Conservation (phyloP, 2,888 invertebrate species). For the Conistra vaccinii region DNA sequence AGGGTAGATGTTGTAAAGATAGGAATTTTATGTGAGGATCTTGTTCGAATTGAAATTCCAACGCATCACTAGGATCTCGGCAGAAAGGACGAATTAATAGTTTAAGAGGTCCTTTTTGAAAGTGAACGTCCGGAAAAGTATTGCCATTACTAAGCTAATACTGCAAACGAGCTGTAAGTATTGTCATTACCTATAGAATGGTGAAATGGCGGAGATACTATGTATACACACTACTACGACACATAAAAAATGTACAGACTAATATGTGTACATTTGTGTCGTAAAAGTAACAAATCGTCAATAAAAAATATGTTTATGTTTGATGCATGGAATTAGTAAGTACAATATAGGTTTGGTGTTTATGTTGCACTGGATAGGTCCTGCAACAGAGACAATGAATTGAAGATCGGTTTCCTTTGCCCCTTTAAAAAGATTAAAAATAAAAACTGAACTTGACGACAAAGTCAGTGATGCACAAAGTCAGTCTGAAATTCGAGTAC, state of each 20-base stretch:
- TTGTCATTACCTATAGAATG: not conserved
- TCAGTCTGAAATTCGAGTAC: conserved; percentile 11
- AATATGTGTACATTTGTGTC: not conserved
- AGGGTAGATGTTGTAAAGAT: conserved; percentile 28
- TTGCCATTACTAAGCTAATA: not conserved
- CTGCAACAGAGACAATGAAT: too few species aligned
- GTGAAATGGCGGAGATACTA: not conserved
- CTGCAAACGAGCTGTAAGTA: not conserved
- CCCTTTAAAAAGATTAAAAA: not conserved
- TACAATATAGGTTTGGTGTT: not conserved
- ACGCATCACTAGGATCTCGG: not conserved
- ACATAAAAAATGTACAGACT: too few species aligned
- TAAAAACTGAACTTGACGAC: not conserved
- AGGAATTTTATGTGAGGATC: conserved; percentile 20
- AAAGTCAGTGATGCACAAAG: conserved; percentile 1
- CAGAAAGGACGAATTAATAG: not conserved
- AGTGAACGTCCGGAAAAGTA: not conserved
- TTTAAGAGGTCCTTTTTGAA: not conserved
- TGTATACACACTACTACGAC: too few species aligned
- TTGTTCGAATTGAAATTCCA: conserved; percentile 26
- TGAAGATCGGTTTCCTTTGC: not conserved
- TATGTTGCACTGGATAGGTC: not conserved
- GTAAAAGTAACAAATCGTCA: not conserved
- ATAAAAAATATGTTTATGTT: too few species aligned
- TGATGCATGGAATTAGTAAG: not conserved